These are phyloP conservation scores for Isichthys henryi DNA, from an alignment of 2,113 vertebrate species.

Conservation along the genomic window DNA sequence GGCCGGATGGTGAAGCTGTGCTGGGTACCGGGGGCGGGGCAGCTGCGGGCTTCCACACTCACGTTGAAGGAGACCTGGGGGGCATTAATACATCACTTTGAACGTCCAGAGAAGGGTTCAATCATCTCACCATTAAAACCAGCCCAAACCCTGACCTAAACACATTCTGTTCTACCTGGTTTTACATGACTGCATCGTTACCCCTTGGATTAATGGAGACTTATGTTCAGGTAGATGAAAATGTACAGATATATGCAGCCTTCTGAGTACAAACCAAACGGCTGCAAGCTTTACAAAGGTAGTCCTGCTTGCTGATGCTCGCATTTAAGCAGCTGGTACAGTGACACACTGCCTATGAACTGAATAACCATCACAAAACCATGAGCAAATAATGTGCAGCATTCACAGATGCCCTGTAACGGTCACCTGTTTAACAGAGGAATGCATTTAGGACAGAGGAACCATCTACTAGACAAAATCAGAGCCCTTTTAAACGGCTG, in stretches of 20 bases:
- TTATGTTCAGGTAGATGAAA: background rate
- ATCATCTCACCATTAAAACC: background rate
- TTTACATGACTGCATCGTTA: background rate
- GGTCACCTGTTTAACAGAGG: background rate
- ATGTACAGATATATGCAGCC: background rate
- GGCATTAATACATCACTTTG: background rate
- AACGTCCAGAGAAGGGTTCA: background rate
- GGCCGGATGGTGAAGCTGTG: slow-evolving; percentile 82
- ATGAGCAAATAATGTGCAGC: background rate
- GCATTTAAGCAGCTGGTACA: background rate
- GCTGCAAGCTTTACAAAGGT: background rate
- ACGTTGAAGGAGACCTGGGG: slow-evolving; percentile 81
- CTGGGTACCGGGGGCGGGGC: slow-evolving; percentile 49
- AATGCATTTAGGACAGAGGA: background rate
- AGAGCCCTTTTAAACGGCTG: background rate
- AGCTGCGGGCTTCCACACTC: slow-evolving; percentile 74
- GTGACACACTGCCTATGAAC: background rate
- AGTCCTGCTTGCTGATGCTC: background rate
- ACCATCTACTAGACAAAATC: background rate
- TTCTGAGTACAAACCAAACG: background rate
- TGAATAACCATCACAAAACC: too few species aligned
- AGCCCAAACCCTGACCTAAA: background rate
- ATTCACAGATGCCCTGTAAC: background rate
- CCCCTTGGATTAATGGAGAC: background rate
- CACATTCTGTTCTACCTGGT: background rate